Conservation (phyloP, 2,888 invertebrate species). For the Pandemis cinnamomeana region DNA sequence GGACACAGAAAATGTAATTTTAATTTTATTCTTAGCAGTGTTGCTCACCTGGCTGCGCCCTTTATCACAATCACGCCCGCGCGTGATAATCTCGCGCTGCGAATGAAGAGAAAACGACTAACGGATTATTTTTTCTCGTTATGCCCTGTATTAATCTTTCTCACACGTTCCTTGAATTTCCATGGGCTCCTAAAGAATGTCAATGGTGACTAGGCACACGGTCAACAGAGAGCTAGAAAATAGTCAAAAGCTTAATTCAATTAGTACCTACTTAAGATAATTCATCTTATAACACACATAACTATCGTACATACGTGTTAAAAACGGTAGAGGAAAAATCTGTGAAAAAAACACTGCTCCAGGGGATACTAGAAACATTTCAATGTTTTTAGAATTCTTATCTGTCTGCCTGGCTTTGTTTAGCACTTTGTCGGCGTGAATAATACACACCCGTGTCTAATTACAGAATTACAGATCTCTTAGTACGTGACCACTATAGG, state of each 20-base stretch:
- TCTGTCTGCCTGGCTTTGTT: too few species aligned
- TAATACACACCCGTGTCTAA: too few species aligned
- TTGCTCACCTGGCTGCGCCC: conserved; percentile 56
- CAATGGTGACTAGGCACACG: neutral
- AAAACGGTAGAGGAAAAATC: too few species aligned
- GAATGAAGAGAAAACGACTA: conserved; percentile 70
- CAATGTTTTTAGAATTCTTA: too few species aligned
- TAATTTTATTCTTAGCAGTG: conserved; percentile 66
- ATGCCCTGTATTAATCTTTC: conserved; percentile 59
- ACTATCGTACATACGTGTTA: too few species aligned
- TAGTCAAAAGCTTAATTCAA: neutral
- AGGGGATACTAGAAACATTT: too few species aligned
- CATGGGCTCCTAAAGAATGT: neutral
- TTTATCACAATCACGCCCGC: conserved; percentile 73
- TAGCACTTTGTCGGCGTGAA: too few species aligned
- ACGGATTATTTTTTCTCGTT: conserved; percentile 66
- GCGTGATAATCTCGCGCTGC: conserved; percentile 69
- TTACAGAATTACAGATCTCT: too few species aligned
- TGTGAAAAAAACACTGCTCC: too few species aligned
- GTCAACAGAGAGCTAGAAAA: neutral
- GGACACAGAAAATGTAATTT: conserved; percentile 66
- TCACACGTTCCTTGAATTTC: conserved; percentile 48
- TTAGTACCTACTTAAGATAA: too few species aligned
- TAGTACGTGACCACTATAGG: too few species aligned
- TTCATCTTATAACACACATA: too few species aligned